Percentiles rank a stretch among this genome's conserved stretches.
These are phyloP conservation scores for Dasysyrphus tricinctus DNA, from an alignment of 2,888 invertebrate genomes.

Conservation along the genomic window DNA sequence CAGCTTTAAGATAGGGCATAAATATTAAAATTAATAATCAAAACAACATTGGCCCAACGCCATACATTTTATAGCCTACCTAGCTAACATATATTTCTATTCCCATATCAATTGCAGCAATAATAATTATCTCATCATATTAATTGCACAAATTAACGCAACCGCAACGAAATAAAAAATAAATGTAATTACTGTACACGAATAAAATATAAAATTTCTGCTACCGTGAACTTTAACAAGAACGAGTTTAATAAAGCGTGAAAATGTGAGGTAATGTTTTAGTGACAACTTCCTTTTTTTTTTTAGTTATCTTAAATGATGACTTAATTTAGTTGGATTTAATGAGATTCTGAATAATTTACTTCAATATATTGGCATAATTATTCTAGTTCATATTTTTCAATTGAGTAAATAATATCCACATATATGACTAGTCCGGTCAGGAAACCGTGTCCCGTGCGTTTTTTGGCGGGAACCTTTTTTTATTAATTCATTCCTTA, in stretches of 20 bases:
- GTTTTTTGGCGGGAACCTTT: too few relatives aligned
- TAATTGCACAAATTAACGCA: constrained; percentile 15
- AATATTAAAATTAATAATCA: too few relatives aligned
- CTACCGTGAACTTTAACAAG: neutral
- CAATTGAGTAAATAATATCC: too few relatives aligned
- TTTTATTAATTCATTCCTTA: too few relatives aligned
- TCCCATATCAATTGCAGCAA: constrained; percentile 1
- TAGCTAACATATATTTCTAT: neutral
- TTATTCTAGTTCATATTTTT: too few relatives aligned
- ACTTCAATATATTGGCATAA: too few relatives aligned
- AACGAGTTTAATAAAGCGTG: neutral
- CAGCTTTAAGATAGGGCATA: too few relatives aligned
- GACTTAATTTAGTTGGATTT: neutral
- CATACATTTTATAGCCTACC: neutral
- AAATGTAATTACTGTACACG: neutral
- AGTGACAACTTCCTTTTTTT: neutral
- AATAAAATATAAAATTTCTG: neutral
- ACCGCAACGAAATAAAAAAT: constrained; percentile 3
- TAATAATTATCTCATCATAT: constrained; percentile 5
- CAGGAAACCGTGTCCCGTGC: too few relatives aligned
- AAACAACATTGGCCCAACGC: too few relatives aligned
- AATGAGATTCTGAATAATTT: too few relatives aligned
- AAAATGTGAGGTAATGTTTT: neutral
- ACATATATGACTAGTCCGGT: too few relatives aligned
- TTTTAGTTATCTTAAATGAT: too few relatives aligned